Evolutionary conservation across 2,113 vertebrate genomes (phyloP).

Genomic region (Callospermophilus lateralis): DNA sequence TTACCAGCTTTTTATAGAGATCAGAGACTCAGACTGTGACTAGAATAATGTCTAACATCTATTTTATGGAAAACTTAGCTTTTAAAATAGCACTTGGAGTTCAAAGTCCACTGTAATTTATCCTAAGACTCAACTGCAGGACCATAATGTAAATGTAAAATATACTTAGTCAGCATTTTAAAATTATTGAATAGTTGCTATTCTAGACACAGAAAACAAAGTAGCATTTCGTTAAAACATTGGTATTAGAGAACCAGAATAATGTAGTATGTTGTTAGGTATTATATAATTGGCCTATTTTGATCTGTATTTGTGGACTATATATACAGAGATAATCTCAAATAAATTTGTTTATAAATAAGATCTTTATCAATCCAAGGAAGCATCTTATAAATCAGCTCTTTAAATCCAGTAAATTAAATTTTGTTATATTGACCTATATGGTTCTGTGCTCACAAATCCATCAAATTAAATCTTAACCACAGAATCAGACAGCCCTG

Average conservation of each 20-base stretch:
- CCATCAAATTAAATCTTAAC: neutral
- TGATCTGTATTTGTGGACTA: neutral
- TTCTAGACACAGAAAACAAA: neutral
- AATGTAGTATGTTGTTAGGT: neutral
- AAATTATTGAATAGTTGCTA: neutral
- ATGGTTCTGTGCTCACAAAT: neutral
- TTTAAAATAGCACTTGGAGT: neutral
- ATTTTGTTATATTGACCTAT: neutral
- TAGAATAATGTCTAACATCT: neutral
- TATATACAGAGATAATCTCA: neutral
- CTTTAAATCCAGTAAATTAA: constrained; percentile 23
- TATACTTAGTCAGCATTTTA: neutral
- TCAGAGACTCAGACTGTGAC: neutral
- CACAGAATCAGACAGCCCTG: neutral
- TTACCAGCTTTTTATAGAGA: constrained; percentile 1
- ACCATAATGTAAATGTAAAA: neutral
- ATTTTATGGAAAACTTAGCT: neutral
- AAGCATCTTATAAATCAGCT: neutral
- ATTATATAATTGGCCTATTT: neutral
- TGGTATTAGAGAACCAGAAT: neutral
- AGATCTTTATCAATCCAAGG: neutral
- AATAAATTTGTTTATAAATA: constrained; percentile 45
- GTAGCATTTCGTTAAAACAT: neutral
- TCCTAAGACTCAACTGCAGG: neutral
- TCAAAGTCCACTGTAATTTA: neutral